Conservation (phyloP, 1,140 invertebrate genomes). For the Drosophila grimshawi region DNA sequence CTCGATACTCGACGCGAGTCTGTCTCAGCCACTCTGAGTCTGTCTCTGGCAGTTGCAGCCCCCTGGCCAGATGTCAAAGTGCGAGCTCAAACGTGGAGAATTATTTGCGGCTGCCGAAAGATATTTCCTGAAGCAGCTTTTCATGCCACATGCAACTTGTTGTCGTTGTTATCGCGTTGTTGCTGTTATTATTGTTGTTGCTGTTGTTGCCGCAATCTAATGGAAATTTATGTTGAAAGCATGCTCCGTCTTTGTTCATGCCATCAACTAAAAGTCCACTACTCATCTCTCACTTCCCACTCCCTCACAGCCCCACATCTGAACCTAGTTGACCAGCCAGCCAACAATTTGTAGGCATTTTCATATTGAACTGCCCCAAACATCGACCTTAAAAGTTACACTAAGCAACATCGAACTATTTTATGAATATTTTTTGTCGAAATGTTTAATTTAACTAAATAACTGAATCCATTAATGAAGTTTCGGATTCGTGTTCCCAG, state of each 20-base stretch:
- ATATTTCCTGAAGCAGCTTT: slow-evolving; percentile 79
- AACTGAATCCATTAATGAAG: too few relatives aligned
- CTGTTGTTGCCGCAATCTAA: slow-evolving; percentile 68
- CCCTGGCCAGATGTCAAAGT: slow-evolving; percentile 74
- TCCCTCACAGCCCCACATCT: slow-evolving; percentile 15
- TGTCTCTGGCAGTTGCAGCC: neutral
- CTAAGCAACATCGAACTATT: slow-evolving; percentile 24
- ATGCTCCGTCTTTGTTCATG: slow-evolving; percentile 53
- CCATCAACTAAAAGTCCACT: slow-evolving; percentile 44
- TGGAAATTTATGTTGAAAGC: slow-evolving; percentile 83
- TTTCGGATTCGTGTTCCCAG: too few relatives aligned
- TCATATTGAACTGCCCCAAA: slow-evolving; percentile 72
- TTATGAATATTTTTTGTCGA: neutral
- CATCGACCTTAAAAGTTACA: slow-evolving; percentile 54
- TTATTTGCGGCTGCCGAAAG: slow-evolving; percentile 80
- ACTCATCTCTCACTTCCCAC: slow-evolving; percentile 1
- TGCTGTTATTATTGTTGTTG: slow-evolving; percentile 9
- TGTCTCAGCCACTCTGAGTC: neutral
- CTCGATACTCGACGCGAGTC: slow-evolving; percentile 12
- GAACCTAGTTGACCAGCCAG: slow-evolving; percentile 54
- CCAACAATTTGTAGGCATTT: slow-evolving; percentile 81
- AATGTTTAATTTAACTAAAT: neutral
- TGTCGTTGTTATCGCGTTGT: neutral
- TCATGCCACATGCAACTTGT: slow-evolving; percentile 75
- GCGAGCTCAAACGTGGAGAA: slow-evolving; percentile 79